Conservation (phyloP, 2,888 invertebrate species). For the Aphidius colemani region DNA sequence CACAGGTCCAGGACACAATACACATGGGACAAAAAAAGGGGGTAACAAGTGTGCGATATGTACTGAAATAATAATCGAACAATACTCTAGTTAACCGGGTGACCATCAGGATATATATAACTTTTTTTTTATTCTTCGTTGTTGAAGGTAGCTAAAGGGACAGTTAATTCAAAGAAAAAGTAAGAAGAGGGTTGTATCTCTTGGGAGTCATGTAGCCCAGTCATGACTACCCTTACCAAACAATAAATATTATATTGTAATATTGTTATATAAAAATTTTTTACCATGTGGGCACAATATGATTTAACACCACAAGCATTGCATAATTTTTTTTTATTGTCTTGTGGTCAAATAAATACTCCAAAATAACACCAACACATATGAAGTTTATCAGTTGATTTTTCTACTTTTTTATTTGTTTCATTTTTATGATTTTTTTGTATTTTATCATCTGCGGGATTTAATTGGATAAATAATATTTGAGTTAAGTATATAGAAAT, state of each 20-base stretch:
- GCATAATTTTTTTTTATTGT: not conserved
- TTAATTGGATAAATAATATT: slow-evolving; percentile 3
- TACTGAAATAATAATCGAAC: slow-evolving; percentile 61
- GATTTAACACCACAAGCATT: too few relatives aligned
- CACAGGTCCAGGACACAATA: slow-evolving; percentile 35
- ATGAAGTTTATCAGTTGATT: too few relatives aligned
- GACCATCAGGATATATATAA: slow-evolving; percentile 15
- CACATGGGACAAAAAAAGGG: slow-evolving; percentile 43
- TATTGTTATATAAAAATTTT: not conserved
- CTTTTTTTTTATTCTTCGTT: slow-evolving; percentile 24
- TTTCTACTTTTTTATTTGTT: too few relatives aligned
- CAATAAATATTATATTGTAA: slow-evolving; percentile 22
- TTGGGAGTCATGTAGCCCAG: slow-evolving; percentile 22
- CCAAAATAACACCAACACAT: too few relatives aligned
- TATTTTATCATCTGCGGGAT: too few relatives aligned
- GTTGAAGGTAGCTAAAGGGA: slow-evolving; percentile 8
- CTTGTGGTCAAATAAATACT: too few relatives aligned
- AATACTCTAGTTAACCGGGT: slow-evolving; percentile 55
- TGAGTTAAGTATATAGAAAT: slow-evolving; percentile 13
- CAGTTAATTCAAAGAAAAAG: slow-evolving; percentile 23
- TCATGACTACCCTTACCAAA: slow-evolving; percentile 8
- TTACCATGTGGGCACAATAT: too few relatives aligned
- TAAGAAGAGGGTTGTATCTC: slow-evolving; percentile 35
- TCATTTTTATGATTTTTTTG: too few relatives aligned
- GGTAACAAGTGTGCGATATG: slow-evolving; percentile 61